These are phyloP conservation scores for Tenthredo livida DNA, from an alignment of 2,888 invertebrate genomes.

Conservation along the genomic window DNA sequence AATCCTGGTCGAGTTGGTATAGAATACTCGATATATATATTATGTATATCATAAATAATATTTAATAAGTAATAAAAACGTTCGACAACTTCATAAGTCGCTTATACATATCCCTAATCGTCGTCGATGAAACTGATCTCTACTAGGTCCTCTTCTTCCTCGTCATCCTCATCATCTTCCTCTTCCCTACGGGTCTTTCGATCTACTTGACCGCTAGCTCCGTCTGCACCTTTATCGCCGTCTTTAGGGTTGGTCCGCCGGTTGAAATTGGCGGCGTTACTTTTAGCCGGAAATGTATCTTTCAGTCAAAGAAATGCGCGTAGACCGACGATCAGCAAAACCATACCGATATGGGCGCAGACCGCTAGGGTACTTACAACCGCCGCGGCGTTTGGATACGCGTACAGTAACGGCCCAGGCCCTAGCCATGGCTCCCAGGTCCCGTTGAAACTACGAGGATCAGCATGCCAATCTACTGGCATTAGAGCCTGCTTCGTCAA, in stretches of 20 bases:
- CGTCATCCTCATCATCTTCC: neutral
- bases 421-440: constrained; percentile 86
- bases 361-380: constrained; percentile 64
- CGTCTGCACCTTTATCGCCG: neutral
- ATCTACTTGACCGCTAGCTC: neutral
- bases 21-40: neutral
- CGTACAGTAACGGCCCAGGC: constrained; percentile 60
- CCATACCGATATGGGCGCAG: constrained; percentile 66
- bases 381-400: constrained; percentile 64
- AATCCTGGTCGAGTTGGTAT: too few species aligned
- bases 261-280: constrained; percentile 54
- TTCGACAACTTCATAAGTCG: constrained; percentile 24
- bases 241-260: neutral
- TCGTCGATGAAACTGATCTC: constrained; percentile 53
- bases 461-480: constrained; percentile 79
- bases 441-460: constrained; percentile 86
- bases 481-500: constrained; percentile 65
- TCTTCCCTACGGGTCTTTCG: neutral
- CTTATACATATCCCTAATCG: constrained; percentile 31
- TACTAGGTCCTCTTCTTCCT: constrained; percentile 32
- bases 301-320: constrained; percentile 67
- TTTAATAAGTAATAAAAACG: constrained; percentile 11
- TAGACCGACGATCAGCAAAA: constrained; percentile 63
- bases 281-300: constrained; percentile 56
- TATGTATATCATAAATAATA: neutral